phyloP scores from a whole-genome alignment of 2,113 vertebrate genomes.

The Alectura lathami region DNA sequence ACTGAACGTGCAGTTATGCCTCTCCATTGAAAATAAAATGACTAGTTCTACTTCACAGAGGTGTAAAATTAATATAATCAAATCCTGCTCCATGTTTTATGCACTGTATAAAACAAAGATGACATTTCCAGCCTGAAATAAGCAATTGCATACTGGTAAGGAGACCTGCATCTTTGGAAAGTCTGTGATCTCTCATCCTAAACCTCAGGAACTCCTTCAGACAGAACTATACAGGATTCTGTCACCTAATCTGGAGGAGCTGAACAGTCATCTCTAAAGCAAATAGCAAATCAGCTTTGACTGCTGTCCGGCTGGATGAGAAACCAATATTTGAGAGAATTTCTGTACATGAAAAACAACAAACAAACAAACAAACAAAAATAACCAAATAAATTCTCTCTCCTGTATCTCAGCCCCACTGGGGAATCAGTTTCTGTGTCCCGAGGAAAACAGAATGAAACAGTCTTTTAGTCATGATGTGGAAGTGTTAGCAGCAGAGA shows the following conservation, averaged over 20 bases:
- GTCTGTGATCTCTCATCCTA: neutral
- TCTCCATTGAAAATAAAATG: neutral
- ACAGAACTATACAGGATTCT: neutral
- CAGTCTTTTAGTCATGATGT: neutral
- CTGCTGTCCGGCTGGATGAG: rapidly evolving
- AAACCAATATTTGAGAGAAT: neutral
- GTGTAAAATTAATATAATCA: neutral
- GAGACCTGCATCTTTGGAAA: neutral
- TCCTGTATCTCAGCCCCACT: neutral
- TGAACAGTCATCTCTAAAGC: neutral
- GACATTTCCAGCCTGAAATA: neutral
- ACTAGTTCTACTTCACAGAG: neutral
- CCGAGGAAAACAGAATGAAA: neutral
- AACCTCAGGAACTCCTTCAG: neutral
- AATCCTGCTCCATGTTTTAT: neutral
- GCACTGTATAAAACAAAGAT: neutral
- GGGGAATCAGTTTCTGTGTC: neutral
- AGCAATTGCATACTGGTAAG: neutral
- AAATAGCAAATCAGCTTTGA: neutral
- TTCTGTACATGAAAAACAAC: neutral
- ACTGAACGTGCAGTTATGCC: neutral
- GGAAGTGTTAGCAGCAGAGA: neutral
- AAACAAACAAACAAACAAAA: neutral
- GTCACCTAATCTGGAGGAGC: neutral
- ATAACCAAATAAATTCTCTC: neutral